Evolutionary conservation across 2,797 vertebrate species (phyloP), one percentile per base, ranked within the genome.

Genomic region (Philypnodon macrostomus): DNA sequence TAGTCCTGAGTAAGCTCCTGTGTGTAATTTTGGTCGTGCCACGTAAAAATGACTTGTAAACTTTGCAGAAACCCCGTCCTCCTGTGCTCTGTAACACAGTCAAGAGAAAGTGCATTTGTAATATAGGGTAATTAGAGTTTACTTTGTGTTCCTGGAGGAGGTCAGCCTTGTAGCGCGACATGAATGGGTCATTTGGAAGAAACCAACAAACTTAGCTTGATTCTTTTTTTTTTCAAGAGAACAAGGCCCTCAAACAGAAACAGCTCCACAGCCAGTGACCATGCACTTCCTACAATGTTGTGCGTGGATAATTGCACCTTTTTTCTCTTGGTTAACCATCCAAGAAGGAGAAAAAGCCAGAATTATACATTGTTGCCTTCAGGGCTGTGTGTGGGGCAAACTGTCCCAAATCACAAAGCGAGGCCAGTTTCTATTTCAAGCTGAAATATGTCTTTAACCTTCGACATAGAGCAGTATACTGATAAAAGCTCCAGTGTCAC

Each of bases 251-350:
- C 23, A 75, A 69, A 77, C 44, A 47, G 19, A 41, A 71, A 33
- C 58, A 30, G 39, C 50, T 50, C n/a, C n/a, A 51, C 18, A 61
- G 53, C 57, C 48, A 58, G 72, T 74, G 73, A 66, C 51, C 53
- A 63, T 54, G 63, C 27, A 44, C 49, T 36, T 29, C 34, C 32
- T 71, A 64, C 48, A 54, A 63, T 80, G 48, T 82, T 81, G 50
- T 80, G 78, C 74, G 59, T 72, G 55, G 57, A 46, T 82, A 87
- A 88, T 87, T 81, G 78, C 62, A 87, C 38, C 47, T 63, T 66
- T 63, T 63, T 68, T 70, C 74, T 70, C 51, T 60, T 64, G 63
- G 67, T 73, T 73, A 84, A 70, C 77, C 57, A 60, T 80, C 67
- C 61, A 75, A 84, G 65, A 77, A 67, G 34, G 58, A 47, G 47